Conservation (phyloP, 2,113 vertebrate species). For the Sinocyclocheilus anophthalmus region DNA sequence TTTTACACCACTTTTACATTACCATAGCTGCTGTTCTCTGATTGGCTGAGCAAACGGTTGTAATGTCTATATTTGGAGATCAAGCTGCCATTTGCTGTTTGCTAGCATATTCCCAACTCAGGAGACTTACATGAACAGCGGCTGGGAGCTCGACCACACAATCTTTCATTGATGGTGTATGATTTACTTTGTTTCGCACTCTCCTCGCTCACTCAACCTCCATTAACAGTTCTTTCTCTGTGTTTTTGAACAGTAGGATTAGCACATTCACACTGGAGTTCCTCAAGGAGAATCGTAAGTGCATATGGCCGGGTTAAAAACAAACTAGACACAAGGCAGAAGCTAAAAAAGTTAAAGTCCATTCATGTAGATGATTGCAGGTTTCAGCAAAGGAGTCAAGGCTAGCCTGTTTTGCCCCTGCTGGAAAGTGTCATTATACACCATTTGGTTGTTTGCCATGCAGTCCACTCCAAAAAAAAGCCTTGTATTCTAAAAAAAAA, state of each 20-base stretch:
- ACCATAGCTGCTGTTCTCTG: slow-evolving; percentile 3
- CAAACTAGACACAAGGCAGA: slow-evolving; percentile 17
- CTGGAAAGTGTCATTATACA: not conserved
- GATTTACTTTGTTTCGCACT: slow-evolving; percentile 18
- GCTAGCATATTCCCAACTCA: not conserved
- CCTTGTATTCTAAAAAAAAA: not conserved
- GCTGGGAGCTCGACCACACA: not conserved
- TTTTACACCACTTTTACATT: not conserved
- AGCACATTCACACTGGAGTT: slow-evolving; percentile 4
- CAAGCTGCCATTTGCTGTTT: not conserved
- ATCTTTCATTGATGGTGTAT: not conserved
- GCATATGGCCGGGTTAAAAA: slow-evolving; percentile 14
- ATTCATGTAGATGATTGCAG: not conserved
- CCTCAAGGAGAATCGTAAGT: slow-evolving; percentile 26
- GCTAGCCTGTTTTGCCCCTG: not conserved
- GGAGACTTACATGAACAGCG: not conserved
- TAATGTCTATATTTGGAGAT: not conserved
- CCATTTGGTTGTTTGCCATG: not conserved
- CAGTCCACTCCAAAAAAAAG: not conserved
- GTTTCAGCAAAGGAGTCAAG: not conserved
- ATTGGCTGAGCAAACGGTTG: not conserved
- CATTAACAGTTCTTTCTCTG: not conserved
- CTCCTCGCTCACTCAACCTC: not conserved
- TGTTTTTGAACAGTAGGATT: slow-evolving; percentile 18
- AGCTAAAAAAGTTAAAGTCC: not conserved